phyloP scores from a whole-genome alignment of 2,797 vertebrate genomes.

The Aeoliscus strigatus region DNA sequence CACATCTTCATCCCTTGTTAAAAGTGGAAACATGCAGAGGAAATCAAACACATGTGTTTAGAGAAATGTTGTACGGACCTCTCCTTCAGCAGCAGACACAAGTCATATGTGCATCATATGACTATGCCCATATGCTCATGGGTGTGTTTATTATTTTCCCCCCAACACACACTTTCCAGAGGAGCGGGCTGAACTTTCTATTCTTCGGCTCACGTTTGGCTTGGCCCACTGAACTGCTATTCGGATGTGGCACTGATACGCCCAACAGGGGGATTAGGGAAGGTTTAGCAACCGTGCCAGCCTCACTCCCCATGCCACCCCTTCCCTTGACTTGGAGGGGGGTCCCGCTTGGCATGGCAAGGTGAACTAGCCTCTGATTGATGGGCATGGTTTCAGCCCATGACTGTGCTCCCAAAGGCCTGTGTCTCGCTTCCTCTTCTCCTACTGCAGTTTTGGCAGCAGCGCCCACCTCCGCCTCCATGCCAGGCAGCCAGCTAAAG shows the following conservation, averaged over 20 bases:
- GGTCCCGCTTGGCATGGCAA: constrained; percentile 73
- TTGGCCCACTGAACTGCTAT: constrained; percentile 45
- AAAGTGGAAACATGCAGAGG: constrained; percentile 47
- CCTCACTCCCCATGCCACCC: constrained; percentile 62
- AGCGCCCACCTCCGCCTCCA: constrained; percentile 61
- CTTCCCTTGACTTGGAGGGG: constrained; percentile 63
- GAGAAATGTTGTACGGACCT: constrained; percentile 25
- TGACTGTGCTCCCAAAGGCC: constrained; percentile 68
- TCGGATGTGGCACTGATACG: constrained; percentile 62
- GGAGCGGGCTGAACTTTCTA: constrained; percentile 52
- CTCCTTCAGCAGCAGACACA: constrained; percentile 6
- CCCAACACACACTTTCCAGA: constrained; percentile 17
- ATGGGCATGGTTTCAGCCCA: constrained; percentile 75
- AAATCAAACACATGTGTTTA: constrained; percentile 44
- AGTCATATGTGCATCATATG: too few species aligned
- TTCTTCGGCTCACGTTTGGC: constrained; percentile 36
- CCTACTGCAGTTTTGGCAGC: constrained; percentile 72
- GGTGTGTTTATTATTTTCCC: too few species aligned
- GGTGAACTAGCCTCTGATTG: constrained; percentile 81
- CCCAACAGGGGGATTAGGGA: constrained; percentile 68
- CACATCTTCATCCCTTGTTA: constrained; percentile 50
- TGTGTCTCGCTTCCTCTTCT: constrained; percentile 66
- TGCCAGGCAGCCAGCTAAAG: constrained; percentile 73
- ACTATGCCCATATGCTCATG: neutral
- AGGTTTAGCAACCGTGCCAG: constrained; percentile 65